These are phyloP conservation scores for Brachylomia viminalis DNA, from an alignment of 2,888 invertebrate species.

Conservation along the genomic window DNA sequence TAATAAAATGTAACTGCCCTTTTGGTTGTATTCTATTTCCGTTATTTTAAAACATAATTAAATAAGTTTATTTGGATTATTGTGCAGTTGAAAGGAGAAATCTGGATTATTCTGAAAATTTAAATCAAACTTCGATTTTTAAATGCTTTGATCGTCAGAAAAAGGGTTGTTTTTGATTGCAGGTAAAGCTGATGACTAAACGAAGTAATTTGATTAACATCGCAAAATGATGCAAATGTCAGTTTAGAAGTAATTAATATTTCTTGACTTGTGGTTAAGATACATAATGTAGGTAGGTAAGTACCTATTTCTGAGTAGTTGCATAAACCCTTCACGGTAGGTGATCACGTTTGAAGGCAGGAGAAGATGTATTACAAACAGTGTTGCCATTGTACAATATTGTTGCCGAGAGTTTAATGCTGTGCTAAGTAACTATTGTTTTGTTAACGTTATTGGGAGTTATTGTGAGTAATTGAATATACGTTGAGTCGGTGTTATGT, in stretches of 20 bases:
- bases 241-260: conserved; percentile 7
- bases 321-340: conserved; percentile 62
- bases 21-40: background rate
- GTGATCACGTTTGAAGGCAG: conserved; percentile 40
- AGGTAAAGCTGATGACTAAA: background rate
- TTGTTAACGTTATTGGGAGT: conserved; percentile 19
- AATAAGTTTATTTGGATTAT: too few relatives aligned
- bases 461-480: conserved; percentile 18
- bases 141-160: background rate
- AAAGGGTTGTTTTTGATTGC: background rate
- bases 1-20: conserved; percentile 3
- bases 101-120: background rate
- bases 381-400: conserved; percentile 52
- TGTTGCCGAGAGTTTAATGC: conserved; percentile 26
- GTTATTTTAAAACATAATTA: background rate
- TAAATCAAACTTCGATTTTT: background rate
- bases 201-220: conserved; percentile 5
- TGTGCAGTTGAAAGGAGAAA: background rate
- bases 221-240: background rate
- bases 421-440: conserved; percentile 47
- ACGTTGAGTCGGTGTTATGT: conserved; percentile 18
- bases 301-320: conserved; percentile 32
- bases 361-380: conserved; percentile 31
- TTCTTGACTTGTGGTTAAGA: conserved; percentile 15
- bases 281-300: background rate